A percentile compares a stretch with the other conserved stretches of the same genome.
Evolutionary conservation across 2,113 vertebrate genomes (phyloP).

Genomic region (Paradoxurus hermaphroditus): DNA sequence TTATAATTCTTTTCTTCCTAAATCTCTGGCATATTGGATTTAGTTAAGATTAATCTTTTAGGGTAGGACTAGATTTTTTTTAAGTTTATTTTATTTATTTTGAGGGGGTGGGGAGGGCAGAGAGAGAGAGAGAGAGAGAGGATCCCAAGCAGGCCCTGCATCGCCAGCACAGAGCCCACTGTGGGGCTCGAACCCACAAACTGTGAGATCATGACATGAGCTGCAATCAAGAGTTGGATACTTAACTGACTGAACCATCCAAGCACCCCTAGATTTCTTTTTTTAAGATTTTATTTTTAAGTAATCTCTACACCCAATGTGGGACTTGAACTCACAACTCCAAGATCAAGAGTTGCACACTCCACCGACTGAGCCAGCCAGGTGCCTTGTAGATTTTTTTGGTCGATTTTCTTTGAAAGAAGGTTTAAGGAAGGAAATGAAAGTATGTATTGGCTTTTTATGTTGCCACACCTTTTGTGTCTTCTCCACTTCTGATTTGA

Average conservation of each 20-base stretch:
- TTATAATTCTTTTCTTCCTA: constrained; percentile 6
- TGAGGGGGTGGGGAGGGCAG: too few species aligned
- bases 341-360: background rate
- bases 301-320: background rate
- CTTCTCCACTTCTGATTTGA: background rate
- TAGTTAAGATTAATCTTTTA: constrained; percentile 36
- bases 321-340: background rate
- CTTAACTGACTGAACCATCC: too few species aligned
- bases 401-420: background rate
- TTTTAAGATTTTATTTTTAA: background rate
- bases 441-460: background rate
- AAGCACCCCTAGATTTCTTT: background rate
- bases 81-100: too few species aligned
- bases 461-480: background rate
- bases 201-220: too few species aligned
- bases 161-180: too few species aligned
- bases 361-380: background rate
- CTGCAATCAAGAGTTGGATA: too few species aligned
- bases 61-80: background rate
- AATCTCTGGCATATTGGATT: background rate
- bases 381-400: background rate
- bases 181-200: too few species aligned
- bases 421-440: background rate
- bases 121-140: too few species aligned
- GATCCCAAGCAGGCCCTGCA: too few species aligned